These are phyloP conservation scores for Aspidapion aeneum DNA, from an alignment of 2,888 invertebrate species.

Conservation along the genomic window DNA sequence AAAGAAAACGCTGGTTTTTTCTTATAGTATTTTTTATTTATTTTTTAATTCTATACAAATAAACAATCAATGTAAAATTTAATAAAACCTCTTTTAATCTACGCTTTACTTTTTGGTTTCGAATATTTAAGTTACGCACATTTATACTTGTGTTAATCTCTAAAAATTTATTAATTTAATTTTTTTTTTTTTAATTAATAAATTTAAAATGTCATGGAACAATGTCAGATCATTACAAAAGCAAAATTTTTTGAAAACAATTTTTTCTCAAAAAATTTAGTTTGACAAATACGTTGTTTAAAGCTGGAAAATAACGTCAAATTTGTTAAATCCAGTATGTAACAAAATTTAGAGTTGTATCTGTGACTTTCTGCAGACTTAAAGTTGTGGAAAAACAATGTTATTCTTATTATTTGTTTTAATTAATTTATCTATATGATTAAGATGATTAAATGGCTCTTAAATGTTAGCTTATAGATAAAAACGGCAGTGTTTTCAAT, in stretches of 20 bases:
- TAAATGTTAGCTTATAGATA: neutral
- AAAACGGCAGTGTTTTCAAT: neutral
- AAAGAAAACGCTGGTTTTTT: no score
- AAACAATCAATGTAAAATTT: conserved; percentile 36
- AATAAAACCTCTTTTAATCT: conserved; percentile 29
- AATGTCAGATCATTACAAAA: neutral
- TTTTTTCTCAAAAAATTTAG: no score
- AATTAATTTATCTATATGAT: no score
- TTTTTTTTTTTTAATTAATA: neutral
- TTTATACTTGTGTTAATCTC: conserved; percentile 9
- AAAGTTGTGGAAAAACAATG: neutral
- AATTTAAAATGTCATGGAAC: neutral
- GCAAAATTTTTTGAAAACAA: no score
- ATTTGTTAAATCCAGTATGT: no score
- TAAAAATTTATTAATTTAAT: conserved; percentile 3
- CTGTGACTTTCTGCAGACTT: neutral
- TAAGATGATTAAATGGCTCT: neutral
- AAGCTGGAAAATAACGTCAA: no score
- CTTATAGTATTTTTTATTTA: conserved; percentile 3
- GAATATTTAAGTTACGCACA: conserved; percentile 32
- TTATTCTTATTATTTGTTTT: neutral
- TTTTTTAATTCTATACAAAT: conserved; percentile 35
- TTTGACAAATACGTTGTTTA: no score
- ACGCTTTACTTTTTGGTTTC: conserved; percentile 24
- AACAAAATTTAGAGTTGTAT: neutral